Conservation (phyloP, 2,797 vertebrate genomes). For the Sebastes itinus region DNA sequence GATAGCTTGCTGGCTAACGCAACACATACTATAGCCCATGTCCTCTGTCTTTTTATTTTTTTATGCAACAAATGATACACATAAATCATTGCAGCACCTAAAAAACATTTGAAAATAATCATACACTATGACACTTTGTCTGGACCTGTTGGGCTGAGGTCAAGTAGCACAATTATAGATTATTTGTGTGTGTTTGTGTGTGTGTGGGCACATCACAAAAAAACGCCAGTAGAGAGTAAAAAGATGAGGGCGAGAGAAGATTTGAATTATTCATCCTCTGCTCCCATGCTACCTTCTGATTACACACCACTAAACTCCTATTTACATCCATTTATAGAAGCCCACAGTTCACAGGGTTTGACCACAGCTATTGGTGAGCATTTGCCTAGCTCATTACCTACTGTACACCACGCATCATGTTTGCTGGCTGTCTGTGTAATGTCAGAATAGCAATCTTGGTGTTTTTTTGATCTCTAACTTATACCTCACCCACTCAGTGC, state of each 20-base stretch:
- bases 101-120: not conserved
- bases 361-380: slow-evolving; percentile 42
- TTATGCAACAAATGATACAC: not conserved
- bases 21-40: not conserved
- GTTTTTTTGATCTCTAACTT: not conserved
- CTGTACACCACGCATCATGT: slow-evolving; percentile 20
- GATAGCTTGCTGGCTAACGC: not conserved
- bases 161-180: not conserved
- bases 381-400: slow-evolving; percentile 39
- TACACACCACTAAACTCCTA: slow-evolving; percentile 69
- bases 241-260: slow-evolving; percentile 16
- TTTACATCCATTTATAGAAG: slow-evolving; percentile 64
- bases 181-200: not conserved
- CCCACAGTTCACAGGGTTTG: slow-evolving; percentile 56
- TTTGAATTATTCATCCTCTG: slow-evolving; percentile 71
- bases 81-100: not conserved
- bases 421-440: slow-evolving; percentile 24
- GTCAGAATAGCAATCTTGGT: slow-evolving; percentile 1
- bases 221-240: slow-evolving; percentile 8
- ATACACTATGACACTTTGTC: not conserved
- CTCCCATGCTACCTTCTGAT: slow-evolving; percentile 53
- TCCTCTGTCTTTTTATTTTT: not conserved
- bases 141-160: not conserved
- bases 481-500: not conserved
- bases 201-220: not conserved